Percentiles rank a stretch among this genome's conserved stretches.
Conservation (phyloP, 2,113 vertebrate genomes). For the Bettongia penicillata region DNA sequence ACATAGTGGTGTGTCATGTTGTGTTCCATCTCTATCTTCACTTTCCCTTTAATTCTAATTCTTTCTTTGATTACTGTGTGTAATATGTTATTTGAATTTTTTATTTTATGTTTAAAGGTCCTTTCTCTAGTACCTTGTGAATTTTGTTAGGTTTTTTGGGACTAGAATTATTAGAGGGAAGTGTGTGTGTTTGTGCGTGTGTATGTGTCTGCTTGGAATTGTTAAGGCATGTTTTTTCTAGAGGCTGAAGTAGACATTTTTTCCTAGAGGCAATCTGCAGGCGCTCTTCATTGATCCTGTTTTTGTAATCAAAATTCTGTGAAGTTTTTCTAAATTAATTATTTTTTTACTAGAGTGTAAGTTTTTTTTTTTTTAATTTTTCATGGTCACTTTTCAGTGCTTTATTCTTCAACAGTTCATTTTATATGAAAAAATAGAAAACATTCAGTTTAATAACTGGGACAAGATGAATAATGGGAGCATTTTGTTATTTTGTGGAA, state of each 20-base stretch:
- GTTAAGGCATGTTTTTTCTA: not conserved
- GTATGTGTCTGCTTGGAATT: not conserved
- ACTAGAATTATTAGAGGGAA: not conserved
- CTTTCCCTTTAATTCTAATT: not conserved
- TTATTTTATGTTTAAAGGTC: not conserved
- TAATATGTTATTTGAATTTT: not conserved
- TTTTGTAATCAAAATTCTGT: not conserved
- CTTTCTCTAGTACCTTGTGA: not conserved
- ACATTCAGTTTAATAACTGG: not conserved
- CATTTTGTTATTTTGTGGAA: not conserved
- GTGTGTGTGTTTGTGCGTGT: too few species aligned
- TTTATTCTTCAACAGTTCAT: not conserved
- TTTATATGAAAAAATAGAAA: not conserved
- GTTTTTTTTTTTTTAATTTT: not conserved
- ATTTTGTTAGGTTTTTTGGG: not conserved
- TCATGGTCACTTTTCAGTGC: not conserved
- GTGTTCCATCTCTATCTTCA: not conserved
- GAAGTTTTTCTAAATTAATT: not conserved
- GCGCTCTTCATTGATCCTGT: not conserved
- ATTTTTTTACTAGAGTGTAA: not conserved
- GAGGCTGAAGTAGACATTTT: not conserved
- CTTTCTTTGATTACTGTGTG: not conserved
- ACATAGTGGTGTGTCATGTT: too few species aligned
- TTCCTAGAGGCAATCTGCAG: not conserved
- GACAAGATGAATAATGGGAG: not conserved